Conservation (phyloP, 2,797 vertebrate species). For the Podargus strigoides region DNA sequence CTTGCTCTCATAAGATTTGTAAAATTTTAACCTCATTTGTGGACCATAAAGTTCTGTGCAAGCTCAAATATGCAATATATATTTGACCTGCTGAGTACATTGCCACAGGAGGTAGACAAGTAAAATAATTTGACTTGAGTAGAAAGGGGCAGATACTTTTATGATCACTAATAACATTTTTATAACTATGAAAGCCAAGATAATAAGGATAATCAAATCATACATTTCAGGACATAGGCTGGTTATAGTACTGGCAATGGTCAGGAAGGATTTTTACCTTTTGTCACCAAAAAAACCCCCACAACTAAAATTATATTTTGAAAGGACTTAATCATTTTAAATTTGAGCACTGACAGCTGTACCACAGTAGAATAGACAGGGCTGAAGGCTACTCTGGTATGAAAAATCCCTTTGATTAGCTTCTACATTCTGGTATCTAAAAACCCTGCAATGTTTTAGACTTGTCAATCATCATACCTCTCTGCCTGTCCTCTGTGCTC, state of each 20-base stretch:
- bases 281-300: neutral
- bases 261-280: slow-evolving; percentile 29
- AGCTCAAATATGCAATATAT: slow-evolving; percentile 3
- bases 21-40: slow-evolving; percentile 34
- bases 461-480: neutral
- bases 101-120: slow-evolving; percentile 5
- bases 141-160: slow-evolving; percentile 56
- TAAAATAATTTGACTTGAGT: slow-evolving; percentile 29
- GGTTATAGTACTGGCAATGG: neutral
- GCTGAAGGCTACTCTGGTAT: neutral
- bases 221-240: slow-evolving; percentile 12
- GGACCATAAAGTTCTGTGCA: slow-evolving; percentile 20
- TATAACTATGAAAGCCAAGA: slow-evolving; percentile 44
- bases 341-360: neutral
- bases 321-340: neutral
- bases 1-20: neutral
- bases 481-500: neutral
- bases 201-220: slow-evolving; percentile 53
- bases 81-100: slow-evolving; percentile 5
- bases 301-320: neutral
- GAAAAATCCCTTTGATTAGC: neutral
- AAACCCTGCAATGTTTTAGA: neutral
- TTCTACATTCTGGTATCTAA: neutral
- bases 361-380: neutral
- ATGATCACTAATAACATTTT: slow-evolving; percentile 58